A percentile compares a stretch with the other conserved stretches of the same genome.
These are phyloP conservation scores for Arenaria interpres DNA, from an alignment of 2,113 vertebrate genomes.

Conservation along the genomic window DNA sequence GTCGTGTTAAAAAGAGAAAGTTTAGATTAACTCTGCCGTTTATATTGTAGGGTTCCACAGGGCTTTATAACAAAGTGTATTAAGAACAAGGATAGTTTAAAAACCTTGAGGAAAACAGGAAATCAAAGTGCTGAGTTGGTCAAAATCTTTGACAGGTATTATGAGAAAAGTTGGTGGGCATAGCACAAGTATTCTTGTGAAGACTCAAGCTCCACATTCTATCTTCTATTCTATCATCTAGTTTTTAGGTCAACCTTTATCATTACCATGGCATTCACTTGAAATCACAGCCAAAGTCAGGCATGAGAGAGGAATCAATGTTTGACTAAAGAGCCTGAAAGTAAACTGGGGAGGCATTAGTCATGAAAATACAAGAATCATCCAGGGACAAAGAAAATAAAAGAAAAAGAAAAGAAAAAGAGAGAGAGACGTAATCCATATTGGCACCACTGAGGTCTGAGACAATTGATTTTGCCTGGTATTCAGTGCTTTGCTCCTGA, in stretches of 20 bases:
- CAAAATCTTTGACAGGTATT: background rate
- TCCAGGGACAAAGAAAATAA: too few species aligned
- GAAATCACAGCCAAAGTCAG: background rate
- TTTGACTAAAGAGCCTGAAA: background rate
- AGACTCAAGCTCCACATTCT: background rate
- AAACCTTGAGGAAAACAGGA: background rate
- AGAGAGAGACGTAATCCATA: fast-evolving
- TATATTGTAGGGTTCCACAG: background rate
- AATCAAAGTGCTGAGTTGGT: background rate
- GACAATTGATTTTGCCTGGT: background rate
- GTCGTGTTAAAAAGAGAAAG: background rate
- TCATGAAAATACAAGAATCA: background rate
- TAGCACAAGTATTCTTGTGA: background rate
- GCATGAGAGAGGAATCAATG: background rate
- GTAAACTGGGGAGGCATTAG: background rate
- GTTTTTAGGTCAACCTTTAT: background rate
- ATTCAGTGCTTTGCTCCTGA: background rate
- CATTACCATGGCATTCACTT: background rate
- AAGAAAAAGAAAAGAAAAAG: too few species aligned
- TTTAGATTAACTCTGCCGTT: background rate
- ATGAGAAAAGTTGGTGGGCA: background rate
- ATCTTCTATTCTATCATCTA: background rate
- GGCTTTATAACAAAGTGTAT: background rate
- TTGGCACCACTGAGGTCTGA: background rate
- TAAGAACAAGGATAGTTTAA: background rate